Base-by-base conservation (phyloP, 1,140 invertebrate genomes). In the Brachionus asplanchnoidis region DNA sequence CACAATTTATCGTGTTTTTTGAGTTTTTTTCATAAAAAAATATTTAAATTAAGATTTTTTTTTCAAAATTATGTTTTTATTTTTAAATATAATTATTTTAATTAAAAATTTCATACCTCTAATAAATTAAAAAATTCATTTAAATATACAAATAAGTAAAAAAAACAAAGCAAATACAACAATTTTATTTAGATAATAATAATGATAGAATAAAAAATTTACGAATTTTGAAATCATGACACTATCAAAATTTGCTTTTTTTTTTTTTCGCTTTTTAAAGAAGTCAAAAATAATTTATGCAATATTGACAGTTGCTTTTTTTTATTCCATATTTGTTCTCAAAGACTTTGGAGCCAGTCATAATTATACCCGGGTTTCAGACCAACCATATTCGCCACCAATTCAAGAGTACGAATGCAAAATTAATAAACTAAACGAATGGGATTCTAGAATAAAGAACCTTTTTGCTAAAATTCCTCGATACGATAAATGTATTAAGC, bases 351-450 rank as follows among this genome's bases (percentile, higher is more conserved):
- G 20, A 60, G 20, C 9, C 17, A 23, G 20, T 2, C 20, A 20
- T 20, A 60, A 20, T 9, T 20, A 60, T 20, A 60, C 17, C 8
- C 20, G 53, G 7, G 53, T 60, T 23, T 20, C 53, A 60, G 1
- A 60, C 20, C 53, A 17, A 23, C 53, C 4, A 60, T 6, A 53
- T n/a, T 14, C 66, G 8, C 17, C 7, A n/a, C 8, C 17, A 11
- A 17, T 17, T 40, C 17, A 73, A n/a, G 68, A 77, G 26, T 50
- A 50, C 14, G 44, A 50, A 26, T 77, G 73, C 26, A 77, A 50
- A 46, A 26, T 77, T 20, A 36, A 77, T 50, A 77, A 77, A 77
- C 50, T 77, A 6, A 50, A 77, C 17, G 42, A 46, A 50, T 77
- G 73, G 73, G 73, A 77, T 26, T 44, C 73, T 9, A 50, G 46